Conservation (phyloP, 2,888 invertebrate species). For the Noctua comes region DNA sequence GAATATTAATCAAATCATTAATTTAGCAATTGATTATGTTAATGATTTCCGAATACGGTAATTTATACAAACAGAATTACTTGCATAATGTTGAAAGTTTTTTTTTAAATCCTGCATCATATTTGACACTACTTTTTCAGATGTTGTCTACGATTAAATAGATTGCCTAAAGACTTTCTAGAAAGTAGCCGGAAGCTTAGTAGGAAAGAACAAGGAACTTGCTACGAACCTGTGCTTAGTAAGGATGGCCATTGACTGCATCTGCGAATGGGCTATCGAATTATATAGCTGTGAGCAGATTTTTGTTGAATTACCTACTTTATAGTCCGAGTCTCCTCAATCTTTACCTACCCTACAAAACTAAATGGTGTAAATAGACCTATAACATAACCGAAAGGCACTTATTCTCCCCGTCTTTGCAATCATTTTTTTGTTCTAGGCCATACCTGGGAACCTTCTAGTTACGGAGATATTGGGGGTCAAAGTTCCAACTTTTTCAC, state of each 20-base stretch:
- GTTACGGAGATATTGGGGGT: too few relatives aligned
- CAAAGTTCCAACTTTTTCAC: too few relatives aligned
- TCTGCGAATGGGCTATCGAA: neutral
- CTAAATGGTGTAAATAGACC: too few relatives aligned
- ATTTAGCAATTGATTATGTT: slow-evolving; percentile 19
- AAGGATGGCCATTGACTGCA: neutral
- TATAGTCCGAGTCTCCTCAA: neutral
- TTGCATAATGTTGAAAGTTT: neutral
- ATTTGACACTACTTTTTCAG: neutral
- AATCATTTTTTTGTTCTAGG: too few relatives aligned
- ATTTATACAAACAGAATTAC: slow-evolving; percentile 13
- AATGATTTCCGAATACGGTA: slow-evolving; percentile 25
- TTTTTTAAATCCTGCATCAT: neutral
- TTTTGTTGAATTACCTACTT: neutral
- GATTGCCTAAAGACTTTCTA: neutral
- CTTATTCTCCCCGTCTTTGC: too few relatives aligned
- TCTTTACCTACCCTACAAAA: neutral
- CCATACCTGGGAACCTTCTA: too few relatives aligned
- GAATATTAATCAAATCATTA: slow-evolving; percentile 41
- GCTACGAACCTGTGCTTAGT: neutral
- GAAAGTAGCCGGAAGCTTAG: neutral
- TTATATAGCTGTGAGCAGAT: neutral
- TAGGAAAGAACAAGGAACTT: too few relatives aligned
- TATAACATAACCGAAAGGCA: too few relatives aligned
- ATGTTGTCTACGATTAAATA: neutral